phyloP scores from a whole-genome alignment of 2,888 invertebrate genomes.

The Mesorhabditis spiculigera region DNA sequence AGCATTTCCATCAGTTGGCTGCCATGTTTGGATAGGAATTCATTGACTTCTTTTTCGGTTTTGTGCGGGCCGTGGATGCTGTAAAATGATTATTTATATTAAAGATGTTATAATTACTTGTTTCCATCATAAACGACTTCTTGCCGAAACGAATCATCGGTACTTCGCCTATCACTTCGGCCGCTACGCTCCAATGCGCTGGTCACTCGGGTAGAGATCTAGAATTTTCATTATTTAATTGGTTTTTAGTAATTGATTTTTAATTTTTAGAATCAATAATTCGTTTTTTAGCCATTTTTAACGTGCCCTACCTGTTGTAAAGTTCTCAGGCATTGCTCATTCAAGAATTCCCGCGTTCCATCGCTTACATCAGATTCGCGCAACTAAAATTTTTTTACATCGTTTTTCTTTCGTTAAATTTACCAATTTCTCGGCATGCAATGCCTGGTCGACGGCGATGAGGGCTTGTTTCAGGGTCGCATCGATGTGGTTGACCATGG shows the following conservation, averaged over 20 bases:
- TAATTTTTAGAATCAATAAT: too few species aligned
- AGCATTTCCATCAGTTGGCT: neutral
- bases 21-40: neutral
- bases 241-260: too few species aligned
- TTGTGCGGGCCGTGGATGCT: neutral
- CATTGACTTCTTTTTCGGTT: neutral
- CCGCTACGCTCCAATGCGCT: constrained; percentile 2
- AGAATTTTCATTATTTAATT: too few species aligned
- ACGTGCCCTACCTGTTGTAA: neutral
- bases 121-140: neutral
- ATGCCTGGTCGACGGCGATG: constrained; percentile 4
- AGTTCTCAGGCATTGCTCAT: neutral
- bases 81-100: neutral
- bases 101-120: neutral
- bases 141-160: constrained; percentile 2
- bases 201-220: neutral
- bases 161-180: neutral
- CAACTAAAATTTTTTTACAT: neutral
- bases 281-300: too few species aligned
- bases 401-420: neutral
- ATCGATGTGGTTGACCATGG: neutral
- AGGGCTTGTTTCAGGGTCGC: constrained; percentile 3
- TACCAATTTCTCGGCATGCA: constrained; percentile 6
- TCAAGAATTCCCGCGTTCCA: neutral
- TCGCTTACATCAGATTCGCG: constrained; percentile 3